A percentile compares a stretch with the other conserved stretches of the same genome.
Evolutionary conservation across 2,888 invertebrate genomes (phyloP).

Genomic region (Venustoraphidia nigricollis): DNA sequence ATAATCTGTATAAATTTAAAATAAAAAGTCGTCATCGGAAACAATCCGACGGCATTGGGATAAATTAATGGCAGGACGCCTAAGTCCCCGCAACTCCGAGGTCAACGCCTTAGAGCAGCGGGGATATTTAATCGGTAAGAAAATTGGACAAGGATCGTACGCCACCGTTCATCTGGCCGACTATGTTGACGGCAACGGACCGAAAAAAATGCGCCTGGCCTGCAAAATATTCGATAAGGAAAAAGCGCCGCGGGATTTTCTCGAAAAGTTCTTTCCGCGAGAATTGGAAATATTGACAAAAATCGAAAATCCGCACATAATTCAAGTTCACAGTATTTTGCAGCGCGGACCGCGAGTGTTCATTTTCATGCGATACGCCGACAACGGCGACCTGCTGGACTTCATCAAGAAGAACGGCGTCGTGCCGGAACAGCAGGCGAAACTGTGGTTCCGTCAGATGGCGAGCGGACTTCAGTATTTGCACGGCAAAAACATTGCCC

Average conservation of each 20-base stretch:
- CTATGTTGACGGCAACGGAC: slow-evolving; percentile 54
- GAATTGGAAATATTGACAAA: slow-evolving; percentile 80
- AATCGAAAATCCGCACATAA: slow-evolving; percentile 81
- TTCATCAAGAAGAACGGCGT: slow-evolving; percentile 65
- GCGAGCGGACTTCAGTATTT: slow-evolving; percentile 68
- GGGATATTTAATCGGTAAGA: slow-evolving; percentile 70
- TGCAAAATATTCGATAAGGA: slow-evolving; percentile 87
- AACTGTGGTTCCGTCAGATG: slow-evolving; percentile 78
- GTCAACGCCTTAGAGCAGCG: slow-evolving; percentile 70
- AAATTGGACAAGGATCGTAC: slow-evolving; percentile 84
- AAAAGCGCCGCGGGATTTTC: slow-evolving; percentile 77
- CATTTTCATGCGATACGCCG: slow-evolving; percentile 83
- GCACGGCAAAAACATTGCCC: slow-evolving; percentile 71
- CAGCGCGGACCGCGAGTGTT: slow-evolving; percentile 72
- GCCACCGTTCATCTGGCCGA: slow-evolving; percentile 80
- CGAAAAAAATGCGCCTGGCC: slow-evolving; percentile 60
- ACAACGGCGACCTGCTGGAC: slow-evolving; percentile 78
- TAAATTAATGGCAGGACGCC: slow-evolving; percentile 49
- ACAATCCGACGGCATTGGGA: neutral
- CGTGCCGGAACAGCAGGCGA: slow-evolving; percentile 62
- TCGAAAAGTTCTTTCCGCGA: slow-evolving; percentile 84
- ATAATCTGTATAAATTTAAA: slow-evolving; percentile 4
- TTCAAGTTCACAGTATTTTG: slow-evolving; percentile 75
- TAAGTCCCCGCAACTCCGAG: slow-evolving; percentile 68
- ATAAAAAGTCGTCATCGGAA: too few relatives aligned